phyloP scores from a whole-genome alignment of 1,140 invertebrate genomes.

The Anastrepha ludens region DNA sequence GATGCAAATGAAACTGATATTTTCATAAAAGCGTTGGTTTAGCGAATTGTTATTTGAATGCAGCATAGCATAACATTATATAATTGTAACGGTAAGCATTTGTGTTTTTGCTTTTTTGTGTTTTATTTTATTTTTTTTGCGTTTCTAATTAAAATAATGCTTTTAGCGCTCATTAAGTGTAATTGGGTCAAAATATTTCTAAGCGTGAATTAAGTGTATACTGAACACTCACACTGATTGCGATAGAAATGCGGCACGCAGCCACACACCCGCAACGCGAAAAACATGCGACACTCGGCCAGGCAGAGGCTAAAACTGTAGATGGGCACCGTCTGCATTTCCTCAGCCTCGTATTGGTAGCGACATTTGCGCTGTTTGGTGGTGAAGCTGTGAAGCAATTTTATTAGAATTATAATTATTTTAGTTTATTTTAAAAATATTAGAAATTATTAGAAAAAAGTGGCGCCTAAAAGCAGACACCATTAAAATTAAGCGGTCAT shows the following conservation, averaged over 20 bases:
- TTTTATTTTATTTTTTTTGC: conserved; percentile 39
- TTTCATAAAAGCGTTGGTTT: background rate
- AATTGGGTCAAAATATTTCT: background rate
- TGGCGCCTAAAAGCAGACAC: background rate
- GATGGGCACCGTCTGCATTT: conserved; percentile 78
- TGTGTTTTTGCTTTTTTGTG: background rate
- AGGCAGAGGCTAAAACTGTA: conserved; percentile 81
- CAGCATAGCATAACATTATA: conserved; percentile 8
- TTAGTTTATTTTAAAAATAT: background rate
- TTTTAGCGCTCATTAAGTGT: background rate
- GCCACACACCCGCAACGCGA: conserved; percentile 77
- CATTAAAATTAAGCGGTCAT: background rate
- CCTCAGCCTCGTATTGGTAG: conserved; percentile 79
- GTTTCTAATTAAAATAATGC: conserved; percentile 32
- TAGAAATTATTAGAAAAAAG: background rate
- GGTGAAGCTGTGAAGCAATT: conserved; percentile 73
- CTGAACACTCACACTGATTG: conserved; percentile 64
- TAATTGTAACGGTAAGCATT: conserved; percentile 44
- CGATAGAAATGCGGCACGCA: conserved; percentile 80
- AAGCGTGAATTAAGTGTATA: background rate
- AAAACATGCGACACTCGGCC: conserved; percentile 79
- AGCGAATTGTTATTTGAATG: conserved; percentile 19
- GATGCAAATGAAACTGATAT: background rate
- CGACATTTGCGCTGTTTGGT: conserved; percentile 80
- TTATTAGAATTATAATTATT: too few relatives aligned